Evolutionary conservation across 2,888 invertebrate species (phyloP).

Genomic region (Scrobipalpa atriplicella): DNA sequence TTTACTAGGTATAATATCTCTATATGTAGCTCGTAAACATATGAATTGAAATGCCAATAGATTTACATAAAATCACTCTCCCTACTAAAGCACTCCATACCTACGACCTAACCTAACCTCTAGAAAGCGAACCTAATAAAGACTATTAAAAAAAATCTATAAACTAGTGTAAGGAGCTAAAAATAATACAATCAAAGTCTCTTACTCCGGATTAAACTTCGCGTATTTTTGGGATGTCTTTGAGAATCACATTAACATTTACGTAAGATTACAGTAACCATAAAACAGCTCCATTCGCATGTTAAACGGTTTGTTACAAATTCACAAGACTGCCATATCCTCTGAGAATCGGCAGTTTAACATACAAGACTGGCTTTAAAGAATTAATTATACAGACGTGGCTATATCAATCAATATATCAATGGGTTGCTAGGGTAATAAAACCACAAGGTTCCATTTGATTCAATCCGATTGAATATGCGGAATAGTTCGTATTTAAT

Average conservation of each 20-base stretch:
- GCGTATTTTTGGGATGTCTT: neutral
- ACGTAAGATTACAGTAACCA: neutral
- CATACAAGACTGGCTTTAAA: conserved; percentile 16
- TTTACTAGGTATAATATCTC: no score
- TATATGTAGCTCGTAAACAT: no score
- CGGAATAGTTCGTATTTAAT: conserved; percentile 3
- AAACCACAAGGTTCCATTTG: conserved; percentile 46
- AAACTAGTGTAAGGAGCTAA: no score
- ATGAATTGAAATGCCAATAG: no score
- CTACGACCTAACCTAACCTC: no score
- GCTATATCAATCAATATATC: conserved; percentile 51
- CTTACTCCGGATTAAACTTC: no score
- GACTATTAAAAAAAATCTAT: no score
- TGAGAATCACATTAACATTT: neutral
- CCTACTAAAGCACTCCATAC: no score
- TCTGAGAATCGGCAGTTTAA: conserved; percentile 8
- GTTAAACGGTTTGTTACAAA: neutral
- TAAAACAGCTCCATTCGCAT: neutral
- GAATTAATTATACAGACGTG: conserved; percentile 47
- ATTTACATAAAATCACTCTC: no score
- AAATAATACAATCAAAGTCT: no score
- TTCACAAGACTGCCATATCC: neutral
- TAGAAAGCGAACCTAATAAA: no score
- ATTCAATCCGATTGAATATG: no score
- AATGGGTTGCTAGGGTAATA: conserved; percentile 47